A percentile compares a stretch with the other conserved stretches of the same genome.
Evolutionary conservation across 1,140 invertebrate species (phyloP).

Genomic region (Brachionus sp.): DNA sequence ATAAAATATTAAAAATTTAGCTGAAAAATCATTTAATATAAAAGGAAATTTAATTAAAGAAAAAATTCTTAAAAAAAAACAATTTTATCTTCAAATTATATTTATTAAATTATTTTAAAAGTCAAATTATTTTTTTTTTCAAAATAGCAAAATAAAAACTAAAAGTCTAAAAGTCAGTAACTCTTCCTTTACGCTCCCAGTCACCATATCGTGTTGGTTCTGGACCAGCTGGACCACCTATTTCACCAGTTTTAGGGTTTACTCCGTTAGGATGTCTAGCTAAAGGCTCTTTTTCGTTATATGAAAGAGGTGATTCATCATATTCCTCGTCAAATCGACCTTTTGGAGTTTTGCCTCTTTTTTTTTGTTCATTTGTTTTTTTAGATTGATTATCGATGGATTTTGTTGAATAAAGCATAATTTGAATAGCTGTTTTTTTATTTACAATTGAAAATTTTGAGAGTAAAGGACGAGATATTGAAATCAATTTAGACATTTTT

Average conservation of each 20-base stretch:
- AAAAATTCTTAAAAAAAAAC: no score
- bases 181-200: conserved; percentile 94
- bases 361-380: neutral
- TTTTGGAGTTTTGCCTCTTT: neutral
- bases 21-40: no score
- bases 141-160: neutral
- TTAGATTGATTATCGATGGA: neutral
- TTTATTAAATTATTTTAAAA: neutral
- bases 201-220: conserved; percentile 98
- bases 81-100: neutral
- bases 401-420: neutral
- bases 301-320: conserved; percentile 24
- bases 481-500: conserved; percentile 19
- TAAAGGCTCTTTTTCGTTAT: conserved; percentile 41
- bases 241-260: conserved; percentile 78
- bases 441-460: neutral
- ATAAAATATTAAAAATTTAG: no score
- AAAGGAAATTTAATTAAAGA: no score
- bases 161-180: conserved; percentile 21
- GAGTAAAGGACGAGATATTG: neutral
- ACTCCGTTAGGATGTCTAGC: conserved; percentile 17
- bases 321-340: conserved; percentile 44
- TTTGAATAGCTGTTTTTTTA: neutral
- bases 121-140: no score
- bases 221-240: conserved; percentile 87